Base-by-base conservation (phyloP, 2,888 invertebrate species). In the Pyrrhia umbra region DNA sequence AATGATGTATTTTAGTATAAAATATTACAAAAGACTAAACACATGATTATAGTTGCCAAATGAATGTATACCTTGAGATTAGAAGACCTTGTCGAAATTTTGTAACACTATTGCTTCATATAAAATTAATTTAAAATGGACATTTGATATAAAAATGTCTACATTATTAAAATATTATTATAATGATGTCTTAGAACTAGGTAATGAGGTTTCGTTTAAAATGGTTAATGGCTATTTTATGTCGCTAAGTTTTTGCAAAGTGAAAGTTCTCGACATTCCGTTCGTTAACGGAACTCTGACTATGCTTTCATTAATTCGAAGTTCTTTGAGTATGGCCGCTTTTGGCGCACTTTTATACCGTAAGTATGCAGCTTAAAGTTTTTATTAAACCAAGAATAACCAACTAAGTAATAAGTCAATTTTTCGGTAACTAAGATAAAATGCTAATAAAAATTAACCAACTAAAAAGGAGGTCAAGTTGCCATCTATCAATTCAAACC, bases 251-350 rank as follows among this genome's bases (percentile, higher is more conserved):
- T 69, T 81, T 71, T 30, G 70, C 77, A n/a, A 68, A 71, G 84
- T 79, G 84, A 84, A 84, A 84, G 84, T 70, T 46, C 30, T n/a
- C 42, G 15, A 62, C 61, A 77, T 78, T 75, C 81, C 72, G 65
- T 49, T 68, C 40, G 62, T 42, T 72, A 71, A 73, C 77, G 75
- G 81, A 60, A 72, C 72, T 68, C 54, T 13, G 55, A 62, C 18
- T 64, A 30, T 43, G 37, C 65, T 63, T 71, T 72, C 49, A n/a
- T 42, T 63, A 58, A 61, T 61, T 39, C 10, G 18, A 54, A 51
- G 42, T 46, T 30, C 34, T 59, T 64, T n/a, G 10, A 18, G 20
- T 37, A 16, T 9, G 0, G 25, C 39, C 3, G 6, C 13, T 18
- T 51, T 47, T 59, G 18, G 25, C 15, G 20, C 21, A 37, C 20